phyloP scores from a whole-genome alignment of 2,797 vertebrate genomes.

The Parauchenoglanis punctatus region DNA sequence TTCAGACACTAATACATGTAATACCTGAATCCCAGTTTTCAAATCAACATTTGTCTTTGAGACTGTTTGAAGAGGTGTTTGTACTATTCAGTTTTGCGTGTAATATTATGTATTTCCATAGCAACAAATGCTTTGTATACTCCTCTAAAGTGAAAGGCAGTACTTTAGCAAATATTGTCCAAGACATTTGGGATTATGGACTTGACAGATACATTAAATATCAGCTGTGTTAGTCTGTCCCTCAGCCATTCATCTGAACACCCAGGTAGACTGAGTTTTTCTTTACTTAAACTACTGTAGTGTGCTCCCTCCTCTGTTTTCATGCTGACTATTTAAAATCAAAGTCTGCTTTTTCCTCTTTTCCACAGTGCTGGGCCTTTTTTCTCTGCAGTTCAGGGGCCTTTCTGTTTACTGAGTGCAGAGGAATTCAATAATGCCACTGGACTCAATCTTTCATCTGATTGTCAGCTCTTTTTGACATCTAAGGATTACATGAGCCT shows the following conservation, averaged over 20 bases:
- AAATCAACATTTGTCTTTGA: neutral
- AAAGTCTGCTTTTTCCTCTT: conserved; percentile 7
- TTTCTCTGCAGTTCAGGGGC: conserved; percentile 39
- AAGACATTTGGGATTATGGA: conserved; percentile 44
- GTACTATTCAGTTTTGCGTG: conserved; percentile 5
- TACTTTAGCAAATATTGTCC: conserved; percentile 48
- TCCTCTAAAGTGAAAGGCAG: conserved; percentile 19
- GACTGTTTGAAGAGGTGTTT: neutral
- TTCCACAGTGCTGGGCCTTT: conserved; percentile 38
- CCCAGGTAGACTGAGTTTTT: neutral
- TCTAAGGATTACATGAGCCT: conserved; percentile 39
- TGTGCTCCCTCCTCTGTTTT: conserved; percentile 3
- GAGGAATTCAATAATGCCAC: conserved; percentile 42
- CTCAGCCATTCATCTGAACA: conserved; percentile 27
- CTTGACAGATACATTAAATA: conserved; percentile 35
- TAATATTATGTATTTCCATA: conserved; percentile 24
- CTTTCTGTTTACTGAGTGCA: conserved; percentile 50
- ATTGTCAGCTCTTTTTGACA: conserved; percentile 44
- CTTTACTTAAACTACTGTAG: neutral
- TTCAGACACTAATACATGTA: neutral
- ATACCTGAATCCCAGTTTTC: neutral
- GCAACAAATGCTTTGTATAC: conserved; percentile 36
- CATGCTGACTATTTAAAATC: conserved; percentile 27
- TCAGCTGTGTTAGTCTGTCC: conserved; percentile 38
- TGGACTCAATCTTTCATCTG: conserved; percentile 40